Base-by-base conservation (phyloP, 1,140 invertebrate species). In the Hycleus cichorii region DNA sequence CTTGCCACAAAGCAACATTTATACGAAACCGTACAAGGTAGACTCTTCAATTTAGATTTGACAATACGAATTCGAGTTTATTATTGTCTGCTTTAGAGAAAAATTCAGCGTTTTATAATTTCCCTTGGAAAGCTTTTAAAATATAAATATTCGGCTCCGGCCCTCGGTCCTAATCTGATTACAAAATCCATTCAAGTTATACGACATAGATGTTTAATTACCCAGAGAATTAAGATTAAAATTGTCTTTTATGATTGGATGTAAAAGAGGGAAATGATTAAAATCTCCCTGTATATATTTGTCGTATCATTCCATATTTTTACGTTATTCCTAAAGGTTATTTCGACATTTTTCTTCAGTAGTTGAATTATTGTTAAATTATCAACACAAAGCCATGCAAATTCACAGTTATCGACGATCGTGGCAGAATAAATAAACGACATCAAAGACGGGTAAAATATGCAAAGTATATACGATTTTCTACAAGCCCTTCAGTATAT, bases 131-230 rank as follows among this genome's bases (percentile, higher is more conserved):
- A 52, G 57, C 61, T 55, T 53, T 57, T 59, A 51, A 59, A 63
- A 63, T 59, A 63, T 63, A 57, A 63, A 63, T 58, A 59, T 53
- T 32, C 32, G 4, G 7, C 7, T 32, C 32, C 32, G 0, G 0
- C 32, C 51, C 51, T 52, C 52, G 7, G 4, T 48, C 47, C 51
- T 59, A 63, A 63, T 63, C 57, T 56, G 47, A 63, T 63, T 63
- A 63, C 44, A 51, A 48, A 59, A 63, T 63, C 57, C 61, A 63
- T 63, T 63, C 59, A 59, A 63, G 57, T 63, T 63, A 47, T 46
- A 47, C 53, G 57, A 55, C 58, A 55, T 53, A 47, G 61, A 59
- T 58, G 61, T 59, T 63, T 63, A 63, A 63, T 63, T 63, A 56
- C 57, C 50, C 49, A 52, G 57, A 57, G 61, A 63, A 63, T 63